phyloP scores from a whole-genome alignment of 2,113 vertebrate species.

The Lophochroa leadbeateri region DNA sequence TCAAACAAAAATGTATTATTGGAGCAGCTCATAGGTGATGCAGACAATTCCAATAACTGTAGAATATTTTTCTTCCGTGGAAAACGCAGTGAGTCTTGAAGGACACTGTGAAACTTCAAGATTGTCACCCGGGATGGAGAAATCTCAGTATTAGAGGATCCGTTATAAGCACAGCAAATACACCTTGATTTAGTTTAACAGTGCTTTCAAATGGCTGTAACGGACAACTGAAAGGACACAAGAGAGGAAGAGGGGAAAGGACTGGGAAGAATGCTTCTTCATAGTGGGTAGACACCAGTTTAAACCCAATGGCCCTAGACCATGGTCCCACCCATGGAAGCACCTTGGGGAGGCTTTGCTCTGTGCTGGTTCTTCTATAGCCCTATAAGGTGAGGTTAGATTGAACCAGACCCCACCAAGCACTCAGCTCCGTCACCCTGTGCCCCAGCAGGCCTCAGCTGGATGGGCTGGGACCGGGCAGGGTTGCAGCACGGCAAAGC shows the following conservation, averaged over 20 bases:
- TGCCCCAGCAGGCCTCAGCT: neutral
- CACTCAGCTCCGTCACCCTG: neutral
- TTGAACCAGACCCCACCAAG: fast-evolving
- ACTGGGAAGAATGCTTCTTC: neutral
- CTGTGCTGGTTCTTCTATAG: neutral
- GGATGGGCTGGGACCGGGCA: neutral
- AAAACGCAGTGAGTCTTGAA: neutral
- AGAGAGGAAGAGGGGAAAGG: neutral
- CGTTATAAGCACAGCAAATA: neutral
- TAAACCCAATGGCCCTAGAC: fast-evolving
- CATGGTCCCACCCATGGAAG: fast-evolving
- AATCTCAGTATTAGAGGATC: neutral
- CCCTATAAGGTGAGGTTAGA: fast-evolving
- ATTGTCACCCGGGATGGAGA: neutral
- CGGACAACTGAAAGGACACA: neutral
- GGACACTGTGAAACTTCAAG: neutral
- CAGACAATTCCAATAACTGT: neutral
- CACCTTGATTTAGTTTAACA: neutral
- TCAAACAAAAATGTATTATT: neutral
- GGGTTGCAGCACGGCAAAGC: neutral
- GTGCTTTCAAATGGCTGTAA: neutral
- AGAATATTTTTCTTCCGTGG: neutral
- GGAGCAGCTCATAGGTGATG: neutral
- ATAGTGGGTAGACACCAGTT: neutral
- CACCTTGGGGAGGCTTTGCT: fast-evolving